phyloP scores from a whole-genome alignment of 2,888 invertebrate species.

The Diabrotica balteata region DNA sequence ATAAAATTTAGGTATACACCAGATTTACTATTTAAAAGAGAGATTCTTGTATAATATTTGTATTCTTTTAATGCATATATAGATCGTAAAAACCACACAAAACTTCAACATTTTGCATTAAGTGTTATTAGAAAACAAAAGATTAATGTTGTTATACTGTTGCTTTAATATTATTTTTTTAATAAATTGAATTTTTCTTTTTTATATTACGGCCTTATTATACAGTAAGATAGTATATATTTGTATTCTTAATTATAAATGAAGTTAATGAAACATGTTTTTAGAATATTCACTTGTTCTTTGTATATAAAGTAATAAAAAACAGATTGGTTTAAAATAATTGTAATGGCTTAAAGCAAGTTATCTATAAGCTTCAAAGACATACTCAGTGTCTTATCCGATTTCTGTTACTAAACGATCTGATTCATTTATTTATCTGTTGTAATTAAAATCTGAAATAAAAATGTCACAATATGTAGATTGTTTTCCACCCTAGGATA shows the following conservation, averaged over 20 bases:
- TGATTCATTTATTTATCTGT: too few species aligned
- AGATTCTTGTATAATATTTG: slow-evolving; percentile 24
- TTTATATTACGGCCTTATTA: slow-evolving; percentile 38
- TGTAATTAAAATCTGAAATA: too few species aligned
- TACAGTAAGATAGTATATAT: slow-evolving; percentile 39
- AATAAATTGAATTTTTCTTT: slow-evolving; percentile 31
- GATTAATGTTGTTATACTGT: slow-evolving; percentile 22
- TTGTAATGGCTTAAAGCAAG: too few species aligned
- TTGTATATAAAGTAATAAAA: too few species aligned
- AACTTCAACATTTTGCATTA: slow-evolving; percentile 9
- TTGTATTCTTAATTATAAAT: slow-evolving; percentile 37
- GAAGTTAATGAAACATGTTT: slow-evolving; percentile 23
- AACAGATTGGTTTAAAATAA: too few species aligned
- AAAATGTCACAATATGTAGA: too few species aligned
- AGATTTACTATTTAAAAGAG: slow-evolving; percentile 17
- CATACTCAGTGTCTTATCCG: too few species aligned
- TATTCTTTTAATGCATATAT: slow-evolving; percentile 27
- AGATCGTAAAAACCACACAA: slow-evolving; percentile 20
- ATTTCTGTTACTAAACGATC: too few species aligned
- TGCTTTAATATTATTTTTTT: slow-evolving; percentile 40
- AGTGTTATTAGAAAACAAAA: slow-evolving; percentile 30
- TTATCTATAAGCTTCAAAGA: too few species aligned
- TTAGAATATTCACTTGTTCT: slow-evolving; percentile 3
- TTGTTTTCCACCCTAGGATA: too few species aligned
- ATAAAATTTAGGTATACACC: slow-evolving; percentile 59